Conservation (phyloP, 1,140 invertebrate species). For the Drosophila obscura region DNA sequence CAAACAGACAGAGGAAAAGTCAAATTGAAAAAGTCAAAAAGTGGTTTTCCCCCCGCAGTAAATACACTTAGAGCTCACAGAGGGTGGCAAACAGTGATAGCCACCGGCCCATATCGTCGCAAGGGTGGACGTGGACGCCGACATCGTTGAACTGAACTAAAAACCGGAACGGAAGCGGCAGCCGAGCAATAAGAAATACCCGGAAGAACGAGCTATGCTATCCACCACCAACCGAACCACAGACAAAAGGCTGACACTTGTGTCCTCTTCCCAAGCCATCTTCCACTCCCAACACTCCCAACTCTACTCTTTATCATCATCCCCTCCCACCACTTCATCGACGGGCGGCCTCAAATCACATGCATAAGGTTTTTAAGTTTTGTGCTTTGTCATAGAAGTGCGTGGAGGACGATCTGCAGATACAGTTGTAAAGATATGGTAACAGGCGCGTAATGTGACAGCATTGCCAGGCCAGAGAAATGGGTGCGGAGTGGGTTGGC, state of each 20-base stretch:
- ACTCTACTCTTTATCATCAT: background rate
- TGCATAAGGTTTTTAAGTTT: conserved; percentile 82
- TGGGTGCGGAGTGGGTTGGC: background rate
- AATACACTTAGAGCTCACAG: conserved; percentile 13
- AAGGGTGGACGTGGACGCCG: conserved; percentile 34
- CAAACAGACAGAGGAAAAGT: conserved; percentile 49
- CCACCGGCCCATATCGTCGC: conserved; percentile 44
- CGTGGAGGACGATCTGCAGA: conserved; percentile 74
- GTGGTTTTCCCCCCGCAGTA: conserved; percentile 31
- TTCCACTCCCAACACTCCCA: background rate
- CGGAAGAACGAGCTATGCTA: conserved; percentile 16
- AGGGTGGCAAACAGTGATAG: conserved; percentile 35
- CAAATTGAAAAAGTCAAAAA: conserved; percentile 82
- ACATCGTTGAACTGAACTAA: conserved; percentile 42
- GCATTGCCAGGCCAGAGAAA: conserved; percentile 35
- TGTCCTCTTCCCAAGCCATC: conserved; percentile 26
- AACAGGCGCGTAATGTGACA: conserved; percentile 80
- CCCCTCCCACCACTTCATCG: conserved; percentile 22
- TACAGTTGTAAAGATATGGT: conserved; percentile 82
- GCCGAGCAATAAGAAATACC: conserved; percentile 31
- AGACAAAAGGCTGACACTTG: conserved; percentile 67
- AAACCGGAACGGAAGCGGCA: conserved; percentile 72
- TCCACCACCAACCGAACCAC: conserved; percentile 28
- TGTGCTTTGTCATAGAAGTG: conserved; percentile 80
- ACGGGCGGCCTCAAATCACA: conserved; percentile 66